Percentiles rank a stretch among this genome's conserved stretches.
These are phyloP conservation scores for Lophotis ruficrista DNA, from an alignment of 2,113 vertebrate genomes.

Conservation along the genomic window DNA sequence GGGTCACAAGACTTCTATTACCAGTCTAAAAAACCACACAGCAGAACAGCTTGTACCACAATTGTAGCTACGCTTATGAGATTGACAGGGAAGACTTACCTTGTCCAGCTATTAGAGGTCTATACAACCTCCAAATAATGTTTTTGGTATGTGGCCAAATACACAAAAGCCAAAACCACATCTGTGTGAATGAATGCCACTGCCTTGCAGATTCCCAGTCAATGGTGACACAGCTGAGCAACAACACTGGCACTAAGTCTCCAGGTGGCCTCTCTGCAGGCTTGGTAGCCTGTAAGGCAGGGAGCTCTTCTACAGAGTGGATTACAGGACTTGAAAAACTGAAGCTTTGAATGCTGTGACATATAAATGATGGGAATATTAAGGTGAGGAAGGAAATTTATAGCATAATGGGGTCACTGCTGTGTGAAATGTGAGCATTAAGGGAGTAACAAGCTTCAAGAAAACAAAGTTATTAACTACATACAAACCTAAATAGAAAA, in stretches of 20 bases:
- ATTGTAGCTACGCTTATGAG: neutral
- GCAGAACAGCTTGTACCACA: neutral
- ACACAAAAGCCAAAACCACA: neutral
- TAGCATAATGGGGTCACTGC: neutral
- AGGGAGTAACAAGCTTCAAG: neutral
- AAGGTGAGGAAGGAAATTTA: neutral
- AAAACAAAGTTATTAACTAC: neutral
- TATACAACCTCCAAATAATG: neutral
- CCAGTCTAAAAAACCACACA: neutral
- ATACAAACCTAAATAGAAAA: neutral
- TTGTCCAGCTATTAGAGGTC: neutral
- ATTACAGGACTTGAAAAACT: neutral
- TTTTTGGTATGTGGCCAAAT: neutral
- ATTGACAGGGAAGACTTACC: neutral
- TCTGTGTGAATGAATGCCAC: neutral
- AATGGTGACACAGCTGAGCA: neutral
- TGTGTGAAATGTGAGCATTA: rapidly evolving
- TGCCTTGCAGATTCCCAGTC: neutral
- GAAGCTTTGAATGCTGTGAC: neutral
- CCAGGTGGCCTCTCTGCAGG: neutral
- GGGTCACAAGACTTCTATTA: neutral
- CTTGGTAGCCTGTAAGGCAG: neutral
- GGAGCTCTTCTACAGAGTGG: neutral
- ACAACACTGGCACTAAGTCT: neutral
- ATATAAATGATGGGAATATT: neutral